Evolutionary conservation across 2,113 vertebrate species (phyloP).

Genomic region (Malurus elegans): DNA sequence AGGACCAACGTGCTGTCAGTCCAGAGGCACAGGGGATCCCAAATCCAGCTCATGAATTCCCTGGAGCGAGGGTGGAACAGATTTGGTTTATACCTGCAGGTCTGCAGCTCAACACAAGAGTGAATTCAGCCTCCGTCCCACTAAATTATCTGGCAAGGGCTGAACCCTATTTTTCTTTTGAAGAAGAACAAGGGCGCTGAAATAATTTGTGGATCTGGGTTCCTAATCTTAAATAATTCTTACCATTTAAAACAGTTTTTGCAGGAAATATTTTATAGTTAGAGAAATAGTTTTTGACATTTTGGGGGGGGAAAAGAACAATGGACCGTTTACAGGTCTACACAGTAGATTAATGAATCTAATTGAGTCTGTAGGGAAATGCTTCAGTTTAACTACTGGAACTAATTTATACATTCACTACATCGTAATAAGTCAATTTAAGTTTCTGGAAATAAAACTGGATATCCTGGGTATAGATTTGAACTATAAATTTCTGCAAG

Average conservation of each 20-base stretch:
- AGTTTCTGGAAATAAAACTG: conserved; percentile 88
- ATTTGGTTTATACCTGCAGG: background rate
- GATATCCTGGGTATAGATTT: conserved; percentile 88
- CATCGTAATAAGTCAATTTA: conserved; percentile 97
- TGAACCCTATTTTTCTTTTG: conserved; percentile 70
- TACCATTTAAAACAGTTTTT: conserved; percentile 83
- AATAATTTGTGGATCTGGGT: conserved; percentile 73
- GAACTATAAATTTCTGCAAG: conserved; percentile 89
- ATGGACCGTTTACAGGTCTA: conserved; percentile 83
- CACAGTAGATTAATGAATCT: conserved; percentile 87
- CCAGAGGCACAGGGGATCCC: background rate
- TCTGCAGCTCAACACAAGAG: conserved; percentile 2
- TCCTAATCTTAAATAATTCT: conserved; percentile 77
- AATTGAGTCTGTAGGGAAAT: conserved; percentile 96
- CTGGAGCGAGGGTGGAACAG: background rate
- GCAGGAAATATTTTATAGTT: conserved; percentile 87
- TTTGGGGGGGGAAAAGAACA: conserved; percentile 79
- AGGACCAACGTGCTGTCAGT: background rate
- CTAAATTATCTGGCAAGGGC: conserved; percentile 63
- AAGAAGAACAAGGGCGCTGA: conserved; percentile 35
- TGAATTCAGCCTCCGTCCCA: conserved; percentile 4
- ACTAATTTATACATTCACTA: conserved; percentile 98
- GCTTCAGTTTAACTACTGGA: conserved; percentile 97
- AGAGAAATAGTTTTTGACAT: conserved; percentile 84
- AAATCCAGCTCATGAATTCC: background rate